These are phyloP conservation scores for Palloptera scutellata DNA, from an alignment of 2,888 invertebrate genomes.

Conservation along the genomic window DNA sequence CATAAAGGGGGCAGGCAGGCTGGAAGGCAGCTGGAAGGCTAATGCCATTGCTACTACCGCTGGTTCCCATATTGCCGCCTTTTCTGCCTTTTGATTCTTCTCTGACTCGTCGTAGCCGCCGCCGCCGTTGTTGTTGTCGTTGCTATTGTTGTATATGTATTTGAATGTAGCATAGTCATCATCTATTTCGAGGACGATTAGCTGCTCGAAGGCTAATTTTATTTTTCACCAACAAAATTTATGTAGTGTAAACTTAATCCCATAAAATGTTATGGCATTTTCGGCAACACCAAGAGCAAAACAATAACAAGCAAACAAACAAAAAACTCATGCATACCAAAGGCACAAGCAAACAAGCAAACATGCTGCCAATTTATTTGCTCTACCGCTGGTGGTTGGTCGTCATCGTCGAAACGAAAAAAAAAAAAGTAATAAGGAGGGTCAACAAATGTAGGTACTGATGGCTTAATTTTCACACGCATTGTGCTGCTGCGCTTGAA, in stretches of 20 bases:
- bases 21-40: too few species aligned
- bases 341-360: background rate
- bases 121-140: background rate
- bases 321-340: too few species aligned
- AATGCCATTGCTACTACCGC: too few species aligned
- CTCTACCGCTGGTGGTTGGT: too few species aligned
- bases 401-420: background rate
- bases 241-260: constrained; percentile 58
- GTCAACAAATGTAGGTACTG: constrained; percentile 5
- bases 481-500: constrained; percentile 13
- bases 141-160: too few species aligned
- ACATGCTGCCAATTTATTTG: background rate
- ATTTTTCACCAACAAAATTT: constrained; percentile 55
- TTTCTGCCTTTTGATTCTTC: too few species aligned
- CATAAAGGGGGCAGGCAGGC: too few species aligned
- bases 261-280: constrained; percentile 53
- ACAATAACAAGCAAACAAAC: background rate
- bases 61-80: too few species aligned
- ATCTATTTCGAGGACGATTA: constrained; percentile 54
- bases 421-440: constrained; percentile 5
- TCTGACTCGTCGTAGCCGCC: background rate
- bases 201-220: constrained; percentile 45
- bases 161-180: constrained; percentile 24
- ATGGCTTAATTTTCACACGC: constrained; percentile 32
- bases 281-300: constrained; percentile 4